A percentile compares a stretch with the other conserved stretches of the same genome.
Evolutionary conservation across 2,797 vertebrate species (phyloP).

Genomic region (Tapirus indicus): DNA sequence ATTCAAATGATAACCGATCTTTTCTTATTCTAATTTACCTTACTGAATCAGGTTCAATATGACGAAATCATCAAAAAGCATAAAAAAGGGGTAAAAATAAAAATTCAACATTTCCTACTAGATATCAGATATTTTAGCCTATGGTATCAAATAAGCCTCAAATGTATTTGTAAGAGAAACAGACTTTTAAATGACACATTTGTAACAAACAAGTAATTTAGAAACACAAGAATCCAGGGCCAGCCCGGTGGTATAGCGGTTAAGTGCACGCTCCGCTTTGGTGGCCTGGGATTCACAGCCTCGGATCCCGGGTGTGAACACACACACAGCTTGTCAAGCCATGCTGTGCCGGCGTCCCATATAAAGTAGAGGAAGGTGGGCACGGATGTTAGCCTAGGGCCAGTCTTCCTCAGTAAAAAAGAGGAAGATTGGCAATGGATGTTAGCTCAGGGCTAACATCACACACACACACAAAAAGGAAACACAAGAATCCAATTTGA

Average conservation of each 20-base stretch:
- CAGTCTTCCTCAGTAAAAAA: no score
- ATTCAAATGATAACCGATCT: constrained; percentile 21
- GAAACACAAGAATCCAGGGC: constrained; percentile 31
- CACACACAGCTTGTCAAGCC: no score
- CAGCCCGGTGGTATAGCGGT: no score
- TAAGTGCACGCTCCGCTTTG: no score
- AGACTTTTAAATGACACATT: neutral
- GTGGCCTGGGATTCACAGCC: no score
- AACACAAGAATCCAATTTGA: constrained; percentile 27
- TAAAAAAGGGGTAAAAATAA: neutral
- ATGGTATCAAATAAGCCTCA: neutral
- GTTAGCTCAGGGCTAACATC: no score
- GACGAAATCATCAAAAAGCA: constrained; percentile 54
- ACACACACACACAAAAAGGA: neutral
- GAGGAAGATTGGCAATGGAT: no score
- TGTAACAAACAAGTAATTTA: constrained; percentile 31
- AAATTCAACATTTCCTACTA: neutral
- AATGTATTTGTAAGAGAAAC: neutral
- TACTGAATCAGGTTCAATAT: neutral
- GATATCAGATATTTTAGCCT: constrained; percentile 31
- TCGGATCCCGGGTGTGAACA: no score
- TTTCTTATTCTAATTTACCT: constrained; percentile 27
- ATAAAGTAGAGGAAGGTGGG: no score
- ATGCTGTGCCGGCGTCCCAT: no score
- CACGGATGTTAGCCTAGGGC: no score